Evolutionary conservation across 2,113 vertebrate genomes (phyloP), one percentile per base, ranked within the genome.

Genomic region (Sturnira hondurensis): DNA sequence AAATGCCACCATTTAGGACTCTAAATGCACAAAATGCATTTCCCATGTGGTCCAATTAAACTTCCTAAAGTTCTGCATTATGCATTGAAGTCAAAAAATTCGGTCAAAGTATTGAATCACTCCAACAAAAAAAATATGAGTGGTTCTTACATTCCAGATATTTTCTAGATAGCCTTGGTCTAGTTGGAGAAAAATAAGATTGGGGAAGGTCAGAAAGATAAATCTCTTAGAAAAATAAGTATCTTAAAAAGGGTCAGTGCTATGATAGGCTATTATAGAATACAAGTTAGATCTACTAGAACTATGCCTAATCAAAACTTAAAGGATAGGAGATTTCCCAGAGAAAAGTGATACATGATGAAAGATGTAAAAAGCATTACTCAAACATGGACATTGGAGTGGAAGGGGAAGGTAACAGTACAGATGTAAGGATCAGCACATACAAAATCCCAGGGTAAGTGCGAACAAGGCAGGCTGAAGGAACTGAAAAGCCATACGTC

Each of bases 41-140:
- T 95, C 17, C 45, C 65, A 63, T 73, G 24, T 17, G 24, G 54
- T 36, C 36, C 43, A 65, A 31, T 84, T 85, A 85, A 85, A 36
- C 63, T 86, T 91, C 36, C 74, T 78, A 78, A 94, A 70, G n/a
- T 91, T 94, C 52, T 71, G n/a, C 28, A 70, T 70, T 85, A 61
- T 71, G 63, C 52, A 41, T 70, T 86, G n/a, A 68, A n/a, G 43
- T 20, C 61, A 78, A 74, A 91, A 80, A 85, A 63, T 41, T 54
- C 82, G 81, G 65, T 86, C 54, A 45, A 80, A 73, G 19, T 36
- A 52, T n/a, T 86, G 28, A 86, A 78, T 63, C 54, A 73, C 38
- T 65, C 54, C 73, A 17, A 95, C 78, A 65, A 86, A 17, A 71
- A 22, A 71, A 28, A 52, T 54, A n/a, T 78, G 54, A 81, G 38